Base-by-base conservation (phyloP, 53 echinoderm and acorn worm genomes). In the Stichopus horrens region DNA sequence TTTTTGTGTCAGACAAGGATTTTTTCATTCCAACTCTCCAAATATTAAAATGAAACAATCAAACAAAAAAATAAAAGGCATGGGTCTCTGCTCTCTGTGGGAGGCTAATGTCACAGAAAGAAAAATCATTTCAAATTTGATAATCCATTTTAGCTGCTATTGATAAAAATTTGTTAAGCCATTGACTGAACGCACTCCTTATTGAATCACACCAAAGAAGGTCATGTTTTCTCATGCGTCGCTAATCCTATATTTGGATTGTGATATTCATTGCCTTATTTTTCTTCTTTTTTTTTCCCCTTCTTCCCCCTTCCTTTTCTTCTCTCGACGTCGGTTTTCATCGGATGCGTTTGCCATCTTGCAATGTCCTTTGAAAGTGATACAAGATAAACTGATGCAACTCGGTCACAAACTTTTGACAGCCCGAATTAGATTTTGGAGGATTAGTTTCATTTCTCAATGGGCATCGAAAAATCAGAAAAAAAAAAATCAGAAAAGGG, bases 131-230 rank as follows among this genome's bases (percentile, higher is more conserved):
- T 19, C 79, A 79, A 79, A 79, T 79, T 55, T 54, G 79, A 79
- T 79, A 54, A 79, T 54, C 79, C 55, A 52, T 79, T 78, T 79
- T 16, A 16, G 79, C 53, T 79, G 53, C 79, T 13, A 63, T 63
- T 79, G 79, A 79, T 55, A 79, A 79, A 79, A 79, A 79, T 79
- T 79, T 79, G 79, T 79, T 54, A 79, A 55, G 53, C 79, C 79
- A 79, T 79, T 18, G 55, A 55, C 55, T 52, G 55, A 79, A 79
- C 52, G 53, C n/a, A 79, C 54, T 53, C 79, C 55, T 52, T 79
- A 79, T 79, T 53, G 18, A 55, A 79, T 79, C 55, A 54, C 79
- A 53, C 53, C 19, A 63, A 79, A 55, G 53, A 55, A 79, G 79
- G 79, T 53, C 55, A 55, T 53, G 53, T 79, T 53, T 55, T 79